phyloP scores from a whole-genome alignment of 2,113 vertebrate genomes.

The Anser brachyrhynchus region DNA sequence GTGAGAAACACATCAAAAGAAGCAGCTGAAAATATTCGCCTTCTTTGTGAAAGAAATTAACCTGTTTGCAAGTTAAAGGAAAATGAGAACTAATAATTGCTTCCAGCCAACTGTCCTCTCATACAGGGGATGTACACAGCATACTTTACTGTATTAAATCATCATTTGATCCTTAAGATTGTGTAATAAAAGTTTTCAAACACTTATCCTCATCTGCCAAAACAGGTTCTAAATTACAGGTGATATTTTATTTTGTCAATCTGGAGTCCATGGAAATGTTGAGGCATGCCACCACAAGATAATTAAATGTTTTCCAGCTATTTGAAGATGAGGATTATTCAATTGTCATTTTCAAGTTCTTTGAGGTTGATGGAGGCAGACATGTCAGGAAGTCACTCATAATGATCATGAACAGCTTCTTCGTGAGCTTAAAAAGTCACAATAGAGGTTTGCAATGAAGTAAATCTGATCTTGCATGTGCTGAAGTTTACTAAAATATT shows the following conservation, averaged over 20 bases:
- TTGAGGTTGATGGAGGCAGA: slow-evolving; percentile 53
- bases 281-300: slow-evolving; percentile 25
- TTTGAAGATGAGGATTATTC: slow-evolving; percentile 59
- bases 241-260: slow-evolving; percentile 69
- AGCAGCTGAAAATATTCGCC: neutral
- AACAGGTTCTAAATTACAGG: slow-evolving; percentile 68
- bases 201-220: slow-evolving; percentile 49
- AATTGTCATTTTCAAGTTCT: slow-evolving; percentile 62
- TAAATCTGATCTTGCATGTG: neutral
- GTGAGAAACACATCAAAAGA: neutral
- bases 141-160: slow-evolving; percentile 63
- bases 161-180: slow-evolving; percentile 41
- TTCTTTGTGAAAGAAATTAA: neutral
- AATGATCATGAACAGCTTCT: neutral
- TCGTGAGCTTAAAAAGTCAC: neutral
- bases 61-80: neutral
- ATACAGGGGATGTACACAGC: neutral
- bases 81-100: neutral
- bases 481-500: neutral
- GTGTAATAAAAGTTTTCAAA: slow-evolving; percentile 59
- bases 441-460: neutral
- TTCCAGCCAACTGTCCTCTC: slow-evolving; percentile 30
- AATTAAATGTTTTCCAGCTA: slow-evolving; percentile 49
- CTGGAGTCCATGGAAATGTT: slow-evolving; percentile 49
- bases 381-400: slow-evolving; percentile 35